These are phyloP conservation scores for Ceratina australensis DNA, from an alignment of 1,140 invertebrate species.

Conservation along the genomic window DNA sequence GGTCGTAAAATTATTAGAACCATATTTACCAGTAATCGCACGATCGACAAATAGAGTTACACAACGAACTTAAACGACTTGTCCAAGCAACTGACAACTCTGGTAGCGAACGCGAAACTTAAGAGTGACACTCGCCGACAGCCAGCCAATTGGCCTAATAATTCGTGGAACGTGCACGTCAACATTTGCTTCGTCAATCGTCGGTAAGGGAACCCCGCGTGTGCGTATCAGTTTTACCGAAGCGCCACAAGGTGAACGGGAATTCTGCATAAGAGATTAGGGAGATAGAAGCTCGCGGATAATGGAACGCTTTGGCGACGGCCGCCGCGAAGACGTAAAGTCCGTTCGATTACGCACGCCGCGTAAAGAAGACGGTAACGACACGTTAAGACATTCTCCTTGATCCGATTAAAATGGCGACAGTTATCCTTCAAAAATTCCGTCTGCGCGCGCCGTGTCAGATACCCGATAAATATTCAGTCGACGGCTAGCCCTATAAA, in stretches of 20 bases:
- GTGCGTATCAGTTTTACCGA: no score
- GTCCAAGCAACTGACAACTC: not conserved
- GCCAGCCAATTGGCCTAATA: not conserved
- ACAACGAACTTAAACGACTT: not conserved
- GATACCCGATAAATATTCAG: slow-evolving; percentile 53
- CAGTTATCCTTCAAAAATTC: slow-evolving; percentile 26
- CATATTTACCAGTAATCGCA: not conserved
- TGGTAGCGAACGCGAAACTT: not conserved
- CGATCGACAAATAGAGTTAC: not conserved
- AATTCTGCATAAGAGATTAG: not conserved
- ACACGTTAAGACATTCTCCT: slow-evolving; percentile 47
- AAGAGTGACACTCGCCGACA: not conserved
- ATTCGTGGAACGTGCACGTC: no score
- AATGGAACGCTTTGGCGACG: slow-evolving; percentile 2
- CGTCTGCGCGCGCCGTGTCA: not conserved
- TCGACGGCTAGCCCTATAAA: slow-evolving; percentile 1
- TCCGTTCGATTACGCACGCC: slow-evolving; percentile 46
- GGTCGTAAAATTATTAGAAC: no score
- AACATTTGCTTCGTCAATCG: not conserved
- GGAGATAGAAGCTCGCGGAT: not conserved
- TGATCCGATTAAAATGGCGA: slow-evolving; percentile 48
- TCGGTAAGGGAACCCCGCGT: not conserved
- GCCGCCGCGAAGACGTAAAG: not conserved
- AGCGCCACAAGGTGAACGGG: not conserved
- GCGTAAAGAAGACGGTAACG: slow-evolving; percentile 33